Evolutionary conservation across 2,888 invertebrate genomes (phyloP).

Genomic region (Nezara viridula): DNA sequence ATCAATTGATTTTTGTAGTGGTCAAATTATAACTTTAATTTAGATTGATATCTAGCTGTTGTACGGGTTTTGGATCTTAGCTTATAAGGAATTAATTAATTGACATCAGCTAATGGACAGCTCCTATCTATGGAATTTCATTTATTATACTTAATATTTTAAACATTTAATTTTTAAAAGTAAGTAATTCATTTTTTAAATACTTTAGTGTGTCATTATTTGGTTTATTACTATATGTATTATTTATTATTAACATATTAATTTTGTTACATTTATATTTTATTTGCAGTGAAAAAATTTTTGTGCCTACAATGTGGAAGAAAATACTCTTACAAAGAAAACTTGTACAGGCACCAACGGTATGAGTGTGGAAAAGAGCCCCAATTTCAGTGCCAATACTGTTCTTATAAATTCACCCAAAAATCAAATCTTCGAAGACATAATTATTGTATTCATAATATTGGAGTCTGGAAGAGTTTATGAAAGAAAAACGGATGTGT

Average conservation of each 20-base stretch:
- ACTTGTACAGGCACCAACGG: constrained; percentile 63
- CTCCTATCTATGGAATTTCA: too few species aligned
- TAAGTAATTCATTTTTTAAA: not conserved
- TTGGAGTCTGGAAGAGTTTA: constrained; percentile 23
- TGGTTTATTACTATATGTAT: not conserved
- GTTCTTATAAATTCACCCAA: constrained; percentile 70
- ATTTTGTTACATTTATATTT: not conserved
- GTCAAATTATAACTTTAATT: too few species aligned
- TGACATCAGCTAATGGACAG: not conserved
- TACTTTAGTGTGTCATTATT: not conserved
- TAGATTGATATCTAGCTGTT: too few species aligned
- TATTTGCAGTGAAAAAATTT: constrained; percentile 53
- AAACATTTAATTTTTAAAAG: not conserved
- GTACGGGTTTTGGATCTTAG: not conserved
- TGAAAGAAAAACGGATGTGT: not conserved
- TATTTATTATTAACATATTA: not conserved
- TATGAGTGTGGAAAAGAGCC: constrained; percentile 64
- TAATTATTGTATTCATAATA: constrained; percentile 60
- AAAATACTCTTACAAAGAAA: constrained; percentile 50
- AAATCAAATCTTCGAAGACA: constrained; percentile 65
- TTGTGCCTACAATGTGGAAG: constrained; percentile 40
- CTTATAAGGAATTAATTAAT: not conserved
- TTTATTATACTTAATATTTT: too few species aligned
- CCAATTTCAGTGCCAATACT: constrained; percentile 70
- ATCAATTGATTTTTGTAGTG: too few species aligned